Evolutionary conservation across 2,888 invertebrate species (phyloP), one percentile per base, ranked within the genome.

Genomic region (Macrosoma leucophasiata): DNA sequence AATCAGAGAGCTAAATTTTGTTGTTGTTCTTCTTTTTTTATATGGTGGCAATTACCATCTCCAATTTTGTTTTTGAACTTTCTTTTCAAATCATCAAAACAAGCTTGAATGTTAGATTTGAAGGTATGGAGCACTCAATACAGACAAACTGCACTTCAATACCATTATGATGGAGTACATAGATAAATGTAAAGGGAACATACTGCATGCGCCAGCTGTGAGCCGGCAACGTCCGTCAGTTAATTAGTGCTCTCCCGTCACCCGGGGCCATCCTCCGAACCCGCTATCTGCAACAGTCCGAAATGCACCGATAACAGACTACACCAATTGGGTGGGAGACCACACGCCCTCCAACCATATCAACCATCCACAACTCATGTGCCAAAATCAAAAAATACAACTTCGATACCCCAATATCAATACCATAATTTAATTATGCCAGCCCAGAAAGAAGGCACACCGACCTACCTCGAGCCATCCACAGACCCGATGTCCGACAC

Each of bases 151-250:
- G n/a, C n/a, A n/a, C n/a, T 21, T 19, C 19, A 27, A 24, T 9
- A 19, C 22, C 22, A 20, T 24, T 17, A 17, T 17, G 8, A 27
- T n/a, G 9, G 8, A 18, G 6, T 17, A 18, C 4, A 20, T 6
- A 30, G 29, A 10, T 14, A 38, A 33, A 36, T 24, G 39, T 38
- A 41, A 51, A 33, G 23, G 23, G 17, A 28, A 75, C 79, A 52
- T 78, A 82, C 78, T 71, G 72, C 71, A 74, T 65, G 66, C 61
- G 79, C 79, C 82, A 82, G 82, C 81, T 74, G 75, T 62, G 58
- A 71, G 81, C 79, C 79, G 74, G 81, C 81, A 59, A 61, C 66
- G 79, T 79, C 82, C 66, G 82, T 84, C 82, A 82, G 76, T 84
- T 78, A 78, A 70, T 68, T 67, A 77, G 66, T 68, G 55, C 67